A percentile compares a stretch with the other conserved stretches of the same genome.
Conservation (phyloP, 2,888 invertebrate genomes). For the Xylota segnis region DNA sequence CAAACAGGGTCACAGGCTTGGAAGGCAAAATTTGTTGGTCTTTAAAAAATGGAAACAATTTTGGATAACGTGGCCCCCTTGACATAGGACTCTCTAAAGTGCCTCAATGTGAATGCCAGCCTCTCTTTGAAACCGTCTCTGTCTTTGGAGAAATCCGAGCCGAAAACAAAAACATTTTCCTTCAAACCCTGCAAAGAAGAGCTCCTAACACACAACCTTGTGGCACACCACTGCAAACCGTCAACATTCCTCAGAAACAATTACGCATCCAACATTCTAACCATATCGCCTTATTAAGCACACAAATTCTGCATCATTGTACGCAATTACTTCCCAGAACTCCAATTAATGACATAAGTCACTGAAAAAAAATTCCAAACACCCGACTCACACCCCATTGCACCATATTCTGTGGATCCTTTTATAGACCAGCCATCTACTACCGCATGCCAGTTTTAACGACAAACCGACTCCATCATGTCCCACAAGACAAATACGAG, state of each 20-base stretch:
- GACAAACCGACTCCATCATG: conserved; percentile 73
- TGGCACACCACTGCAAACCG: background rate
- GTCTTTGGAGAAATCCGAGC: too few relatives aligned
- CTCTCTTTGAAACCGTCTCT: too few relatives aligned
- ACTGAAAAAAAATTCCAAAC: conserved; percentile 11
- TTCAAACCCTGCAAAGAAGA: background rate
- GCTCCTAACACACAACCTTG: background rate
- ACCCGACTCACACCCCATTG: conserved; percentile 65
- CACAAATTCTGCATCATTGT: background rate
- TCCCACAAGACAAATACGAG: conserved; percentile 60
- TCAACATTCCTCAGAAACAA: background rate
- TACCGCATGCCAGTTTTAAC: conserved; percentile 74
- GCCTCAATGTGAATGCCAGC: too few relatives aligned
- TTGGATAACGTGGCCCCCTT: too few relatives aligned
- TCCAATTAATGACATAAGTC: conserved; percentile 26
- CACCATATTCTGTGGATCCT: conserved; percentile 69
- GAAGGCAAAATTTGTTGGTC: too few relatives aligned
- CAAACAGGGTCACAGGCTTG: too few relatives aligned
- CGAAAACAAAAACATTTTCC: too few relatives aligned
- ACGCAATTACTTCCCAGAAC: conserved; percentile 14
- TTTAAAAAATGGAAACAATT: too few relatives aligned
- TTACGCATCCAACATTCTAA: background rate
- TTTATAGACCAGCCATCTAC: conserved; percentile 66
- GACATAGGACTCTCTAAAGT: too few relatives aligned
- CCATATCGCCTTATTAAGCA: conserved; percentile 1